Evolutionary conservation across 92 coral and sea anemone species (phyloP).

Genomic region (Porites lobata): DNA sequence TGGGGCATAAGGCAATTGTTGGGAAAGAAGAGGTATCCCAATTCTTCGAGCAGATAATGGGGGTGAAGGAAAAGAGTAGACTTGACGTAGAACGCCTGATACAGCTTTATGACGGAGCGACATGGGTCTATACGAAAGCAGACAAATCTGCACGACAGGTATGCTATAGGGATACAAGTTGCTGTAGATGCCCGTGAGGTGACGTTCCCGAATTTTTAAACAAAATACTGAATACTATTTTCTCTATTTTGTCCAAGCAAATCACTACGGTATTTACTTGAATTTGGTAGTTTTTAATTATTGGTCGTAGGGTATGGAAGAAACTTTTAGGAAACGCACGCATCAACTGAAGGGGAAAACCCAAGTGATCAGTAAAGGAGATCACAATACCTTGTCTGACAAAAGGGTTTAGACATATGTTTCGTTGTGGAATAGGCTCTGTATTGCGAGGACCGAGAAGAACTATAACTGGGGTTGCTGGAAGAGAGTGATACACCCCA

Average conservation of each 20-base stretch:
- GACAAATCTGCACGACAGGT: constrained; percentile 51
- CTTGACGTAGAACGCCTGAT: constrained; percentile 50
- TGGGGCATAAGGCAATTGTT: constrained; percentile 23
- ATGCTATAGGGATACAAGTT: neutral
- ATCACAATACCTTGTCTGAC: too few relatives aligned
- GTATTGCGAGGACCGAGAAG: too few relatives aligned
- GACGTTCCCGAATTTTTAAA: constrained; percentile 3
- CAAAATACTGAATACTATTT: neutral
- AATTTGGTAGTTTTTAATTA: neutral
- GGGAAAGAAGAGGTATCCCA: constrained; percentile 59
- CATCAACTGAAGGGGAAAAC: too few relatives aligned
- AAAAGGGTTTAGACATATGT: too few relatives aligned
- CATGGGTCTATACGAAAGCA: constrained; percentile 48
- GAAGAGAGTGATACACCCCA: too few relatives aligned
- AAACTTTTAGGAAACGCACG: too few relatives aligned
- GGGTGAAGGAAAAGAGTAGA: constrained; percentile 20
- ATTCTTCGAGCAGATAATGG: constrained; percentile 38
- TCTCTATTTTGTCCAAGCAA: neutral
- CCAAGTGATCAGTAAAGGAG: too few relatives aligned
- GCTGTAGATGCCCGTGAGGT: neutral
- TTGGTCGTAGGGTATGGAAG: too few relatives aligned
- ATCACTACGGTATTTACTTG: neutral
- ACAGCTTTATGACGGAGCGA: constrained; percentile 48
- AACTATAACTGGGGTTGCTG: too few relatives aligned
- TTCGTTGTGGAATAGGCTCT: too few relatives aligned